Base-by-base conservation (phyloP, 1,140 invertebrate species). In the Ceratina australensis region DNA sequence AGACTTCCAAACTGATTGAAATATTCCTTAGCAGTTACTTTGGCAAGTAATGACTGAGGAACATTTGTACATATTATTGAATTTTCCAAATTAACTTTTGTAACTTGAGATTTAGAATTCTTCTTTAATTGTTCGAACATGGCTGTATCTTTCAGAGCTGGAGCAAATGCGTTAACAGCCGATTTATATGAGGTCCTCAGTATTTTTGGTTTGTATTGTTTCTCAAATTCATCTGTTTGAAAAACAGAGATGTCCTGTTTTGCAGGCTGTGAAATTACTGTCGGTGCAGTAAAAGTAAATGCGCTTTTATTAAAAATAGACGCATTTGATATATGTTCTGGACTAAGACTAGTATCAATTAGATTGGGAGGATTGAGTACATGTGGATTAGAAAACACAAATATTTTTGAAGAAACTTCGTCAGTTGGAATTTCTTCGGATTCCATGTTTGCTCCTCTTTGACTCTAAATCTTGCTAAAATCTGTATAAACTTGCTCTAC, bases 1-100 rank as follows among this genome's bases (percentile, higher is more conserved):
- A 95, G 92, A 52, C 89, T 92, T 0, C 95, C 95, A 88, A 94
- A 96, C 72, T 94, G 93, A 12, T 92, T 89, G 73, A 96, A 96
- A 85, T 95, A 94, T 66, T 93, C 92, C 76, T 94, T 94, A 3
- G 94, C 95, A 61, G 93, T 87, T 67, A 89, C 87, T 83, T 94
- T 93, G 24, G 88, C 90, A n/a, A 96, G 93, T 56, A 96, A 91
- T 5, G 91, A 84, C 72, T 94, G 93, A 1, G 95, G 95, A 33
- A 95, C 94, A 83, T 95, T 92, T 13, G 92, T 89, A 82, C 95
- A 96, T 13, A 83, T 91, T 63, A 91, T 89, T 0, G 89, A 89
- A 54, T 89, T 80, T 47, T 87, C 79, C 20, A 73, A 63, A 22
- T 81, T 85, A 65, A 80, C 74, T 75, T 86, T 87, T 0, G 24